Base-by-base conservation (phyloP, 1,140 invertebrate species). In the Drosophila bocki region DNA sequence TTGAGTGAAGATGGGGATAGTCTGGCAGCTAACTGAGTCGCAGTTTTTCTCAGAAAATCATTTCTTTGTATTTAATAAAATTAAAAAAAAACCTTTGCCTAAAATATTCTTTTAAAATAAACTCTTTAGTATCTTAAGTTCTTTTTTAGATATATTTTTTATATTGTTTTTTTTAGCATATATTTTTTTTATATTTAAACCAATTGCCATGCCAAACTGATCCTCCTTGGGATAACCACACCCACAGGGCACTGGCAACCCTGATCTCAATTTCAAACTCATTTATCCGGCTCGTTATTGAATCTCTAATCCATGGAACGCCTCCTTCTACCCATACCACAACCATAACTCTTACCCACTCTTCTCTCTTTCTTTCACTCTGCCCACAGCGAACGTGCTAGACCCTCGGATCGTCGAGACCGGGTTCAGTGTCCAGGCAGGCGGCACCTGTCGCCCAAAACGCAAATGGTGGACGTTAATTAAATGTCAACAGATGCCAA, bases 401-500 rank as follows among this genome's bases (percentile, higher is more conserved):
- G 47, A 48, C 22, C 44, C 47, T 48, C 47, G 41, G 56, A 58
- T 57, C 41, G 57, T 26, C 47, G 65, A 19, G 22, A 22, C 22
- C 62, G 35, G 44, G n/a, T 56, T 56, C 53, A 56, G 53, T 56
- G 62, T 33, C 81, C 58, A 62, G 26, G 47, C 13, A 22, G 47
- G 51, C 47, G 48, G 63, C 83, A 88, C 84, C 83, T 87, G 83
- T 67, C 80, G 68, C 78, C 76, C 69, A 71, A 59, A 19, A 7
- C 53, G 82, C 82, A 85, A 85, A 85, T 81, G 68, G 63, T 69
- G 74, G 62, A 85, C 82, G 77, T 84, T 88, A 88, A 88, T 88
- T 88, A 88, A 88, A 88, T 88, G 84, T 88, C 84, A 88, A 87
- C 84, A 87, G 80, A 70, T 61, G 45, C 44, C 44, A 37, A 47